Base-by-base conservation (phyloP, 2,113 vertebrate genomes). In the Ivindomyrus marchei region DNA sequence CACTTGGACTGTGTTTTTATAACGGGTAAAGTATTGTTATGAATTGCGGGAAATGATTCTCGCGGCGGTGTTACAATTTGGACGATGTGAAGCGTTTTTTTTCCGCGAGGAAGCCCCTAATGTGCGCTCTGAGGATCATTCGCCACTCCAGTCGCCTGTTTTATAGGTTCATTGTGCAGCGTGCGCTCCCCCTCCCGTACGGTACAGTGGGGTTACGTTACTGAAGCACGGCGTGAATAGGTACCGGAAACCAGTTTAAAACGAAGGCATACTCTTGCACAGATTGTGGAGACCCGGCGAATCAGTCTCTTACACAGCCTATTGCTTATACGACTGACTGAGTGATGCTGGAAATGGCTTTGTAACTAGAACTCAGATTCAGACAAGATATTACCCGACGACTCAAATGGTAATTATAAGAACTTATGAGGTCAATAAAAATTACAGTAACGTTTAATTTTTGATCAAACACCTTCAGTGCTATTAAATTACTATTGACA, bases 291-390 rank as follows among this genome's bases (percentile, higher is more conserved):
- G 94, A 96, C 92, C 92, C 93, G 94, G 90, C 88, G 91, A 92
- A 94, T 94, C 94, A 96, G 94, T 92, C 93, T 90, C 92, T 94
- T 95, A 94, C 56, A 87, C 39, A 85, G 39, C 21, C 83, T 91
- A 94, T 96, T 96, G 96, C 95, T 95, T 96, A 52, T 52, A 92
- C 93, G 92, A 93, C 90, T 90, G 92, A 90, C 93, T 96, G 95
- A 96, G 91, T 95, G 95, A 96, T 94, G 94, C 91, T 91, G 90
- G 92, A 94, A 96, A 96, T 90, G 96, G 93, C 94, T 92, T 96
- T 94, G 91, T 93, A 93, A 91, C 15, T 80, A 91, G 21, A 90
- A 89, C 85, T 86, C 87, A 85, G 74, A 15, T 90, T 91, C 90
- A 50, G 6, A 39, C 31, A 62, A 62, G 70, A 80, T 85, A 85